These are phyloP conservation scores for Ptiloglossa arizonensis DNA, from an alignment of 1,140 invertebrate species.

Conservation along the genomic window DNA sequence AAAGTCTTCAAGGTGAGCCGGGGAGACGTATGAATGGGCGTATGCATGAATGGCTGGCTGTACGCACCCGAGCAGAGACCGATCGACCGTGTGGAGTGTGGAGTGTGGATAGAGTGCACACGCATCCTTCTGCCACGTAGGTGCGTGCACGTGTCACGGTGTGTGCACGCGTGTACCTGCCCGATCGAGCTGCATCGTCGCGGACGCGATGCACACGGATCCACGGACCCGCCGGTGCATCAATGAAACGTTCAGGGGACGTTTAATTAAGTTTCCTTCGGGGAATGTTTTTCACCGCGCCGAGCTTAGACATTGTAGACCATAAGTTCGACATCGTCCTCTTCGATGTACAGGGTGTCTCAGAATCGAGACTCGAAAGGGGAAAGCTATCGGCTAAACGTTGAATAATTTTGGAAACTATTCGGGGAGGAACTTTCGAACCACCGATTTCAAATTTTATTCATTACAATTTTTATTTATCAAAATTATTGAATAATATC, in stretches of 20 bases:
- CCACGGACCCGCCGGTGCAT: slow-evolving; percentile 24
- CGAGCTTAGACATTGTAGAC: neutral
- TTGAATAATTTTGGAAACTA: too few relatives aligned
- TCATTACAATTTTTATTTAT: too few relatives aligned
- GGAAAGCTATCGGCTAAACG: too few relatives aligned
- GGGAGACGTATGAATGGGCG: slow-evolving; percentile 77
- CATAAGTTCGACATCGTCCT: too few relatives aligned
- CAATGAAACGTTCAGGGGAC: slow-evolving; percentile 43
- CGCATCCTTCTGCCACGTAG: slow-evolving; percentile 18
- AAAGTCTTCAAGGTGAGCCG: slow-evolving; percentile 76
- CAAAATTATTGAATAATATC: too few relatives aligned
- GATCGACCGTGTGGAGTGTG: slow-evolving; percentile 27
- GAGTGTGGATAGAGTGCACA: too few relatives aligned
- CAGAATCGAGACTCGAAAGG: too few relatives aligned
- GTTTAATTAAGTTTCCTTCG: slow-evolving; percentile 40
- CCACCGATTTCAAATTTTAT: too few relatives aligned
- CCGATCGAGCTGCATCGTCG: neutral
- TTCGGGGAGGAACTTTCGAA: too few relatives aligned
- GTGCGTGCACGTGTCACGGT: neutral
- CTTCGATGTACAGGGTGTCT: too few relatives aligned
- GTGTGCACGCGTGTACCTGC: neutral
- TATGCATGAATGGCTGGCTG: slow-evolving; percentile 76
- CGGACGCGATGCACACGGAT: slow-evolving; percentile 23
- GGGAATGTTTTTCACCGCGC: neutral
- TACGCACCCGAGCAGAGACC: slow-evolving; percentile 52